Conservation (phyloP, 2,888 invertebrate species). For the Acrobasis suavella region DNA sequence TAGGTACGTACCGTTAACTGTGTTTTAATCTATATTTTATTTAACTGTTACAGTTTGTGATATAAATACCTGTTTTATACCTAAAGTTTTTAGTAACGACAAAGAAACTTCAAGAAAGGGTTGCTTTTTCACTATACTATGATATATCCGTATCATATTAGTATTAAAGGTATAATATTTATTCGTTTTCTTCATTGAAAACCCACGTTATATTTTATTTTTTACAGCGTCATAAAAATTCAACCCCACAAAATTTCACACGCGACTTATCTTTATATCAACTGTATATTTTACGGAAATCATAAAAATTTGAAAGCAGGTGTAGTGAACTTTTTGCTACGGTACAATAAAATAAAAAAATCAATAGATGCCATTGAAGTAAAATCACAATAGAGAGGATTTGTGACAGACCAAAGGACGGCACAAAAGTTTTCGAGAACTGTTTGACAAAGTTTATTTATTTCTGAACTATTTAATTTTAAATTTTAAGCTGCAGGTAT, state of each 20-base stretch:
- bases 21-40: no score
- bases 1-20: no score
- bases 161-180: neutral
- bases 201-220: neutral
- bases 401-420: conserved; percentile 79
- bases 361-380: conserved; percentile 67
- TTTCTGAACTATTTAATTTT: neutral
- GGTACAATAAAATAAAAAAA: conserved; percentile 52
- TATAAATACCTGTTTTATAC: no score
- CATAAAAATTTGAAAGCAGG: conserved; percentile 58
- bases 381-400: conserved; percentile 76
- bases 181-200: neutral
- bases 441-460: conserved; percentile 41
- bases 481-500: conserved; percentile 23
- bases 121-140: no score
- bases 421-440: conserved; percentile 71
- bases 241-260: conserved; percentile 31
- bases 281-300: conserved; percentile 38
- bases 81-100: no score
- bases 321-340: conserved; percentile 68
- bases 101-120: no score
- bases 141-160: no score
- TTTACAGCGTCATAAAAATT: conserved; percentile 10
- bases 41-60: no score
- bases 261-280: conserved; percentile 24